Percentiles rank a stretch among this genome's conserved stretches.
These are phyloP conservation scores for Reticulitermes speratus DNA, from an alignment of 1,140 invertebrate species.

Conservation along the genomic window DNA sequence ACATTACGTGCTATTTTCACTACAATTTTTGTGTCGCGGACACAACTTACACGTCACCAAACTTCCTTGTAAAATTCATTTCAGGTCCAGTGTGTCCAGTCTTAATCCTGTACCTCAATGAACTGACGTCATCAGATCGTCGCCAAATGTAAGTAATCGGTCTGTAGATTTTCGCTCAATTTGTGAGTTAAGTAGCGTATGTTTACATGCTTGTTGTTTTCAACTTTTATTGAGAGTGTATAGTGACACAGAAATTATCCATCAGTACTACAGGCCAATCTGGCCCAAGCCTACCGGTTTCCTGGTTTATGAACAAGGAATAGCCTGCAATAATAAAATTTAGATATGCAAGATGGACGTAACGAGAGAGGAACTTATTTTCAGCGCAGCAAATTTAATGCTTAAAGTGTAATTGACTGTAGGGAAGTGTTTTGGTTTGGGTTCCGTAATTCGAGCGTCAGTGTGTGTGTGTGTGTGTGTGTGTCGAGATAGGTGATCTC, in stretches of 20 bases:
- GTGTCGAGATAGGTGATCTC: too few relatives aligned
- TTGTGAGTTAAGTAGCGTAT: background rate
- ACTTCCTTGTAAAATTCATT: background rate
- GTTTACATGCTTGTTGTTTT: background rate
- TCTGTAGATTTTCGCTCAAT: background rate
- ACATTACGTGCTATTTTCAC: background rate
- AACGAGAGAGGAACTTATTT: background rate
- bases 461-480: too few relatives aligned
- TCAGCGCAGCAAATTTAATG: background rate
- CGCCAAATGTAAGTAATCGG: background rate
- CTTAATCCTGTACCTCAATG: background rate
- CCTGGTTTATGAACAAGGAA: background rate
- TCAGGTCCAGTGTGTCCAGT: background rate
- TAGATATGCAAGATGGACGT: background rate
- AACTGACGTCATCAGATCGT: background rate
- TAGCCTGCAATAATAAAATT: background rate
- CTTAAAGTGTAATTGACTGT: background rate
- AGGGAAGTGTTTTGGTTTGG: background rate
- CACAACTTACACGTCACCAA: background rate
- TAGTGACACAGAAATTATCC: background rate
- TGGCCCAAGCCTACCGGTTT: too few relatives aligned
- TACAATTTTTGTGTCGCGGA: background rate
- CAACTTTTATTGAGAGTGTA: background rate
- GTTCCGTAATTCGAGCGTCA: background rate
- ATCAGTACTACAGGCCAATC: too few relatives aligned